Base-by-base conservation (phyloP, 1,140 invertebrate genomes). In the Ericerus pela region DNA sequence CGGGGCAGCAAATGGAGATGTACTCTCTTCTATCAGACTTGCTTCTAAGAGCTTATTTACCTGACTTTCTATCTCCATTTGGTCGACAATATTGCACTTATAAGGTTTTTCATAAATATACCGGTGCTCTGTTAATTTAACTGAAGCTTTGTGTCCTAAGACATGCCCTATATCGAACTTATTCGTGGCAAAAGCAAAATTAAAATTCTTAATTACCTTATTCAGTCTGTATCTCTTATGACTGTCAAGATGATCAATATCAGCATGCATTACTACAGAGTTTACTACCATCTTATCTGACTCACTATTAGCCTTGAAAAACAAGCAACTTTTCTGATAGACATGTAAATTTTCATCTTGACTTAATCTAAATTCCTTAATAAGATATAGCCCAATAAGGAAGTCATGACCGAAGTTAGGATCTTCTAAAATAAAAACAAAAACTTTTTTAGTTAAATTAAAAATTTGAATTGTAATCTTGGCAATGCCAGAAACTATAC, bases 131-230 rank as follows among this genome's bases (percentile, higher is more conserved):
- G 59, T 4, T n/a, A 66, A 57, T 51, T 66, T 62, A 51, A 65
- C 65, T 37, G 54, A 54, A 20, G 65, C 65, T 59, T 65, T 64
- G 63, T 66, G 63, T n/a, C 60, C 59, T 57, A 58, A 58, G 8
- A 62, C 58, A 30, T 56, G 56, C 28, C 62, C 60, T 43, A 62
- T 36, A 56, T 59, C 61, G 54, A 51, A 62, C 61, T 67, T 67
- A 59, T 62, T 58, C 59, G 60, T 62, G 3, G 64, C 62, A 61
- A 64, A 66, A 22, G 62, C 47, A 30, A 60, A 54, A 59, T 61
- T 63, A 58, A 62, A 58, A 52, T 64, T 55, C 12, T 61, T 51
- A 47, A 65, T 62, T 18, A 64, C 51, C 54, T 59, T 51, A 43
- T 65, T 37, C 29, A 64, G 63, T 60, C 60, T 54, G 26, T 29